Evolutionary conservation across 1,140 invertebrate genomes (phyloP), one percentile per base, ranked within the genome.

Genomic region (Andricus grossulariae): DNA sequence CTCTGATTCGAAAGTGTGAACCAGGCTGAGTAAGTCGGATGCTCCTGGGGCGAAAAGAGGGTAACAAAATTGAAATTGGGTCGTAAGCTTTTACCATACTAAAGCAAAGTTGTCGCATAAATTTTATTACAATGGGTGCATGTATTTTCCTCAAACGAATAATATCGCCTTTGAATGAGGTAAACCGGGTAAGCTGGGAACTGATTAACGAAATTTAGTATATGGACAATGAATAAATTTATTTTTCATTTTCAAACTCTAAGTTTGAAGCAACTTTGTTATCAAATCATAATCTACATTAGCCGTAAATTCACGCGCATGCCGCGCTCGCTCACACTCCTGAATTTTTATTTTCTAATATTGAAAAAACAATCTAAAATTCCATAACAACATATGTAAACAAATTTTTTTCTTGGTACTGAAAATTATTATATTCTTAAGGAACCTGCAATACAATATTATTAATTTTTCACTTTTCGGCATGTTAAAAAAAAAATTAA

Each of bases 1-100:
- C 60, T 39, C 15, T 5, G 60, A 66, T 66, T 39, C 32, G 60
- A 45, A 66, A 66, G 39, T 66, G 21, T 45, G 60, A 66, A 66
- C 25, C 25, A 66, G 25, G 15, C n/a, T 66, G 25, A 45, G 13
- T 39, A 32, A 8, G 60, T 66, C 25, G 6, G 32, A 66, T 39
- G n/a, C 25, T 45, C 25, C 32, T 66, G 32, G 60, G 60, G n/a
- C 25, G 60, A n/a, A 66, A 66, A 39, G 16, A 66, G 60, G 60
- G 32, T 66, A 39, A 66, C 60, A 66, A 66, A 66, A 66, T 39
- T 66, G 32, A 66, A 66, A 66, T 66, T 66, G n/a, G 11, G 25
- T 32, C 45, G 60, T 66, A 39, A 66, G 45, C 60, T 66, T 66
- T 39, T 8, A 32, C 60, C 57, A 39, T 25, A 66, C 21, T 39